Evolutionary conservation across 2,888 invertebrate genomes (phyloP).

Genomic region (Nephrocerus scutellatus): DNA sequence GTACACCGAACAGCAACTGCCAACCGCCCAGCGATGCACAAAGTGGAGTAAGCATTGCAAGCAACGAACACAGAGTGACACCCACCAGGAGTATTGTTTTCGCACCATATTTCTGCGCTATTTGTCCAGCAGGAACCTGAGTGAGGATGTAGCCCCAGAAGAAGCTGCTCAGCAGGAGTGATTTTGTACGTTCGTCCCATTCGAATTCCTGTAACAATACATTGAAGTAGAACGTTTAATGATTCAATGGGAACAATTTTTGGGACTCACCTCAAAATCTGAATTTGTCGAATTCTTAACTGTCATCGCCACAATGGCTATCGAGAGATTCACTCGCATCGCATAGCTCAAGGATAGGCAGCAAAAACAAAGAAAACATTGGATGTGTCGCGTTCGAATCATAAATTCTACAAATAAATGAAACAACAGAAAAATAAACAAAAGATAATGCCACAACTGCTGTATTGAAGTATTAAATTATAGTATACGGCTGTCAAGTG

Average conservation of each 20-base stretch:
- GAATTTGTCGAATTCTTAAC: conserved; percentile 47
- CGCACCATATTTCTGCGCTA: conserved; percentile 67
- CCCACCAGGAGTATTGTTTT: conserved; percentile 56
- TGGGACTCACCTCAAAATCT: conserved; percentile 47
- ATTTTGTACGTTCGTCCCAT: conserved; percentile 53
- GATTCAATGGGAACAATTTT: conserved; percentile 57
- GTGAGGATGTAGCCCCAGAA: conserved; percentile 62
- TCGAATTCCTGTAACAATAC: conserved; percentile 56
- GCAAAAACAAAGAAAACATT: conserved; percentile 56
- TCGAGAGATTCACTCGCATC: conserved; percentile 62
- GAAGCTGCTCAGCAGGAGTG: conserved; percentile 57
- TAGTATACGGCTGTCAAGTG: no score
- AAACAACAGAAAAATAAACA: background rate
- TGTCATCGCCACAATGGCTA: conserved; percentile 69
- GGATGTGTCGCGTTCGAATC: conserved; percentile 58
- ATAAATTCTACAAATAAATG: conserved; percentile 42
- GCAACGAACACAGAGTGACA: conserved; percentile 54
- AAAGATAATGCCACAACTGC: no score
- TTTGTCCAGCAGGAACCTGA: conserved; percentile 59
- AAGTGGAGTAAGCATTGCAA: conserved; percentile 61
- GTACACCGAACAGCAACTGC: conserved; percentile 52
- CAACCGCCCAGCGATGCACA: conserved; percentile 61
- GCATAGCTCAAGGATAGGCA: conserved; percentile 58
- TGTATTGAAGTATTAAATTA: no score
- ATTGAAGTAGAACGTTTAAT: no score